Base-by-base conservation (phyloP, 2,888 invertebrate genomes). In the Leptinotarsa peninsularis region DNA sequence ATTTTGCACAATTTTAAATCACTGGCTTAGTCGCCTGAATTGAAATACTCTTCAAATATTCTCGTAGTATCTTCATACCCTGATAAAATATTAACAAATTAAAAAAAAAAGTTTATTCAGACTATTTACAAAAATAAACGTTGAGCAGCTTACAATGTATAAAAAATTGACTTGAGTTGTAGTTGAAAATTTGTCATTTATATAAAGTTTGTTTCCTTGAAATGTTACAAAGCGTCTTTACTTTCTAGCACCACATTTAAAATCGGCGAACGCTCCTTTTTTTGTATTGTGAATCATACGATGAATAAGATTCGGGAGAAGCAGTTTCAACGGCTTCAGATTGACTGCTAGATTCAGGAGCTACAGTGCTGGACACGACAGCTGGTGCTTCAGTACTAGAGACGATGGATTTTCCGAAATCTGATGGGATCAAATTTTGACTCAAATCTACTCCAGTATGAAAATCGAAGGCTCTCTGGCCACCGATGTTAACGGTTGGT, bases 301-400 rank as follows among this genome's bases (percentile, higher is more conserved):
- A 18, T 2, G 70, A 70, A 49, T 58, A 70, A 70, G 70, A 56
- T 27, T 7, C 70, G 5, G 70, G 58, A 13, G 70, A 58, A 4
- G 70, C 58, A 18, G 63, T 63, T 27, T n/a, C 63, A 63, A 43
- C n/a, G 7, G 33, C 27, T 17, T 63, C 43, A 10, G 63, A 63
- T n/a, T 63, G 63, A 43, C 27, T 4, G 18, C 17, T 33, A 7
- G 70, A 18, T 21, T 70, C 70, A 18, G 70, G 60, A 58, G 70
- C 70, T 49, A 71, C 66, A 33, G 73, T 67, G 49, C 73, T 67
- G 13, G 67, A 73, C 15, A 23, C 67, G 67, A 67, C 49, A 67
- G 50, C 27, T 67, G 72, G 56, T 18, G 52, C 66, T 17, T 66
- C 52, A 18, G 72, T 56, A 15, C 66, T 54, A 43, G 67, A 66